Conservation (phyloP, 1,140 invertebrate species). For the Heliconius hewitsoni region DNA sequence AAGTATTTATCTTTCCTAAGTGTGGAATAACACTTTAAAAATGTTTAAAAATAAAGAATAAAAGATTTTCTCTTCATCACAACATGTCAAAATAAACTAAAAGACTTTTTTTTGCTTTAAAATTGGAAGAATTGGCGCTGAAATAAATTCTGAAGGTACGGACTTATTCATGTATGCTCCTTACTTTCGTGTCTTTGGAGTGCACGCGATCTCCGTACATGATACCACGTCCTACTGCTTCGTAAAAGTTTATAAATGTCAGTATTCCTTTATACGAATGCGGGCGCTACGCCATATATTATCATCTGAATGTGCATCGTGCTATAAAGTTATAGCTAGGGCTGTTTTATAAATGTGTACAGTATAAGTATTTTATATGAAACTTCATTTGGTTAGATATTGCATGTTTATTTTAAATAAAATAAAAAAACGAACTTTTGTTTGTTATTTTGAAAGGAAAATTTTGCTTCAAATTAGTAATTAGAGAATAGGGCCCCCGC, state of each 20-base stretch:
- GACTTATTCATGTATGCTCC: conserved; percentile 24
- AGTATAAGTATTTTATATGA: neutral
- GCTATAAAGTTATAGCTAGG: neutral
- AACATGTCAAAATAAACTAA: neutral
- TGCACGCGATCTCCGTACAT: conserved; percentile 26
- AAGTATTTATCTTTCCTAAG: no score
- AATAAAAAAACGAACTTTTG: neutral
- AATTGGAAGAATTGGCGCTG: neutral
- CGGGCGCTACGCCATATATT: conserved; percentile 14
- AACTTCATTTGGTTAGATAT: neutral
- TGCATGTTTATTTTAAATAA: neutral
- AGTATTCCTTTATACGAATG: conserved; percentile 21
- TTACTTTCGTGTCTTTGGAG: conserved; percentile 14
- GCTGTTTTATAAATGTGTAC: neutral
- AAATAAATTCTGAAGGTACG: conserved; percentile 18
- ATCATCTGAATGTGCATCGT: conserved; percentile 9
- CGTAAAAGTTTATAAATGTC: conserved; percentile 22
- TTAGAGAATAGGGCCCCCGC: no score
- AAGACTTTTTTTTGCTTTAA: neutral
- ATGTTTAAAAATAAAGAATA: no score
- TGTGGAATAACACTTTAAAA: no score
- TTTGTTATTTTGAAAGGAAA: no score
- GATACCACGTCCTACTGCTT: conserved; percentile 27
- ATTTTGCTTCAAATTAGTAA: no score
- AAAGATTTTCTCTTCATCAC: neutral